Percentiles rank a stretch among this genome's conserved stretches.
phyloP scores from a whole-genome alignment of 2,113 vertebrate genomes.

The Hydrolagus affinis region DNA sequence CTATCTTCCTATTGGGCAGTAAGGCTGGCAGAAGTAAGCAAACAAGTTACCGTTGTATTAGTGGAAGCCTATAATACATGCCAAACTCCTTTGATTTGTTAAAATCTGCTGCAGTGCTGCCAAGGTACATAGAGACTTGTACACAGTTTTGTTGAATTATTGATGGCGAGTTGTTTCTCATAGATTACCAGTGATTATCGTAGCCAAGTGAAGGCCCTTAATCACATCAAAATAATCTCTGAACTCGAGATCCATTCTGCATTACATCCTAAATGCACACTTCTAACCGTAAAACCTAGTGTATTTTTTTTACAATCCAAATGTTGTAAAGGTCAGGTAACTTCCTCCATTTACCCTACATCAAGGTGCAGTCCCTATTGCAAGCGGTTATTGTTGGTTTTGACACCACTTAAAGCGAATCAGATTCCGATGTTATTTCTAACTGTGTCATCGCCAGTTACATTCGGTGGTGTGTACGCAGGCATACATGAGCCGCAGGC shows the following conservation, averaged over 20 bases:
- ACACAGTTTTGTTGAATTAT: neutral
- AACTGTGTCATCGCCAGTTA: neutral
- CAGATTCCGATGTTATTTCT: neutral
- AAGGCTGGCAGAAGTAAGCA: neutral
- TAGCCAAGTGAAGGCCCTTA: neutral
- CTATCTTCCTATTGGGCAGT: no score
- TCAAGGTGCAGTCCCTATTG: constrained; percentile 1
- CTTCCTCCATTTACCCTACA: neutral
- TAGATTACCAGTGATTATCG: neutral
- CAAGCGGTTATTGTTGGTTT: neutral
- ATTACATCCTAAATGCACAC: neutral
- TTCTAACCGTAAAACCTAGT: neutral
- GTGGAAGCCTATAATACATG: neutral
- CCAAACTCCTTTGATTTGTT: neutral
- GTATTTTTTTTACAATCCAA: neutral
- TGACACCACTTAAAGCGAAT: neutral
- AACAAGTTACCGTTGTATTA: neutral
- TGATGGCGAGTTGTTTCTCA: neutral
- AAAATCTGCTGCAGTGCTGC: neutral
- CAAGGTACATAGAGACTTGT: neutral
- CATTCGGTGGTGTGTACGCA: neutral
- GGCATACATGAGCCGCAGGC: neutral
- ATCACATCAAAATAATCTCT: neutral
- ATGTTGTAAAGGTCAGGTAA: constrained; percentile 19
- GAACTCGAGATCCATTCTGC: neutral